Evolutionary conservation across 2,797 vertebrate species (phyloP).

Genomic region (Chiloscyllium punctatum): DNA sequence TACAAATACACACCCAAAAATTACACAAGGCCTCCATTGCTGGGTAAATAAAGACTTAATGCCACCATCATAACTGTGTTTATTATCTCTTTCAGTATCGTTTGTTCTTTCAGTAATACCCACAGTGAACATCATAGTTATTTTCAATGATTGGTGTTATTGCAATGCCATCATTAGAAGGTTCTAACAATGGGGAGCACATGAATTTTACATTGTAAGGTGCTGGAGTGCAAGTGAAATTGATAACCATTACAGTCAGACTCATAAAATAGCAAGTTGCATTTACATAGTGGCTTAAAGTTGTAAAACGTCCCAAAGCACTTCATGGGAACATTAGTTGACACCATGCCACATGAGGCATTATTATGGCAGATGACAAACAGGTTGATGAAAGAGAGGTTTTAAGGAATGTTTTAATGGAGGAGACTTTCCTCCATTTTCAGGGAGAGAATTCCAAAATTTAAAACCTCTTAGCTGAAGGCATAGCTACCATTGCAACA

Average conservation of each 20-base stretch:
- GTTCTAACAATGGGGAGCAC: neutral
- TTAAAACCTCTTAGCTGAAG: neutral
- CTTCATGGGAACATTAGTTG: neutral
- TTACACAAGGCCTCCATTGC: neutral
- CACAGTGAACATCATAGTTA: neutral
- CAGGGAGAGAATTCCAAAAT: neutral
- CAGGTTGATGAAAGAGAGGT: neutral
- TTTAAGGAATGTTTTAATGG: neutral
- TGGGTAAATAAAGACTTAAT: conserved; percentile 2
- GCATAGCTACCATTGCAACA: neutral
- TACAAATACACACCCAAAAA: conserved; percentile 1
- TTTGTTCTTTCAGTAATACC: neutral
- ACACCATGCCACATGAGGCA: neutral
- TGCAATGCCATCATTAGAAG: neutral
- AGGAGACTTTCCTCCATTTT: neutral
- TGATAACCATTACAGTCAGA: neutral
- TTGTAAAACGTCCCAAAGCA: neutral
- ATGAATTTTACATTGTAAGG: neutral
- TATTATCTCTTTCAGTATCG: neutral
- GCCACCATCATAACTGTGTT: neutral
- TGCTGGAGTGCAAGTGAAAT: conserved; percentile 18
- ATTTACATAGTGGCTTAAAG: neutral
- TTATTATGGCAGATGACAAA: neutral
- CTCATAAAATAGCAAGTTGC: neutral
- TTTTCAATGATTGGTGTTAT: neutral